Percentiles rank a stretch among this genome's conserved stretches.
Conservation (phyloP, 1,140 invertebrate species). For the Cepaea nemoralis region DNA sequence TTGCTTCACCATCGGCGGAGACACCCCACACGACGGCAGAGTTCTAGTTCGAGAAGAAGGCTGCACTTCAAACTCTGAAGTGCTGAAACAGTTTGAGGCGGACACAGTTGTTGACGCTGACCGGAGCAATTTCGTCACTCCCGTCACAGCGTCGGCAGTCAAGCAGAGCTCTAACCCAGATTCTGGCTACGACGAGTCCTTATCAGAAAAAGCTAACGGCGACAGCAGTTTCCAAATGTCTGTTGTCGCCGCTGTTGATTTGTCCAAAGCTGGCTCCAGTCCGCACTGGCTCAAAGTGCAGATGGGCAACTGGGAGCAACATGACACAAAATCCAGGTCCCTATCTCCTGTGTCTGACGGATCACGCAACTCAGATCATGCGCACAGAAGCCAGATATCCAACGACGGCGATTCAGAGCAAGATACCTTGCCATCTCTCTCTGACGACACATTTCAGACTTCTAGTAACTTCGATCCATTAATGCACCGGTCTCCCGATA, state of each 20-base stretch:
- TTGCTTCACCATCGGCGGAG: too few relatives aligned
- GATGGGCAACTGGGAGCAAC: neutral
- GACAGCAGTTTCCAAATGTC: neutral
- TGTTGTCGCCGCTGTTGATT: neutral
- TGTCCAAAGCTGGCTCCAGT: neutral
- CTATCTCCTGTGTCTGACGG: neutral
- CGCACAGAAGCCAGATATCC: neutral
- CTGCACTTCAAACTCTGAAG: neutral
- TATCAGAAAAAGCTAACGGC: neutral
- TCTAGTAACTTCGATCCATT: neutral
- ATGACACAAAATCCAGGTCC: neutral
- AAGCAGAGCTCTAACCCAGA: slow-evolving; percentile 13
- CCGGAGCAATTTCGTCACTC: neutral
- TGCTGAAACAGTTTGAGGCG: too few relatives aligned
- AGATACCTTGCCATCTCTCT: neutral
- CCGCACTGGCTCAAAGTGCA: neutral
- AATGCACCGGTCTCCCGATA: neutral
- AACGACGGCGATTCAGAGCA: neutral
- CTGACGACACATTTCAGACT: neutral
- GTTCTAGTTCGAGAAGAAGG: neutral
- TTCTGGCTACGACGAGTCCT: slow-evolving; percentile 25
- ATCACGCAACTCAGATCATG: neutral
- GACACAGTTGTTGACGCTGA: too few relatives aligned
- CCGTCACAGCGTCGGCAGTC: neutral
- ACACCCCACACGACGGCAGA: neutral